Conservation (phyloP, 2,888 invertebrate species). For the Rhagonycha fulva region DNA sequence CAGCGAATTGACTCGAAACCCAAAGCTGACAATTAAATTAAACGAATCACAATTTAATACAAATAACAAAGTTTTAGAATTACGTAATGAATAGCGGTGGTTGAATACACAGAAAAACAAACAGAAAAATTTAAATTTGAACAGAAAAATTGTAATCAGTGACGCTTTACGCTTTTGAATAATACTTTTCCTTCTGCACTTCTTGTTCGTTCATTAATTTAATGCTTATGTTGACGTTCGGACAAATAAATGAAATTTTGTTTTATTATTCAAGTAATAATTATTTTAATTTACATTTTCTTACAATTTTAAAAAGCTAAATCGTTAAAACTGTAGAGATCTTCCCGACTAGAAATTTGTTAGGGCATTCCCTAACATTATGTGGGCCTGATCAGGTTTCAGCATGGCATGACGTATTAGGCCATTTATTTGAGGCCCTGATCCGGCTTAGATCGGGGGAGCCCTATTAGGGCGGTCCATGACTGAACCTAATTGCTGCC, state of each 20-base stretch:
- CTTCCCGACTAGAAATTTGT: no score
- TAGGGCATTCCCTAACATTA: no score
- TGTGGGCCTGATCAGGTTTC: no score
- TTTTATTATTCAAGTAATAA: not conserved
- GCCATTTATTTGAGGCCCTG: no score
- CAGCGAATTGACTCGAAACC: not conserved
- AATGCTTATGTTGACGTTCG: conserved; percentile 8
- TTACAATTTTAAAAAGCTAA: no score
- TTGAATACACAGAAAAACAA: conserved; percentile 6
- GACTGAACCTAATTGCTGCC: no score
- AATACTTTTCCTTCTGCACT: conserved; percentile 8
- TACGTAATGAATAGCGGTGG: conserved; percentile 10
- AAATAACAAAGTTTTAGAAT: not conserved
- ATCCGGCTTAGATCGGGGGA: no score
- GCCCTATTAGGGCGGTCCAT: no score
- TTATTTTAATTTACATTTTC: not conserved
- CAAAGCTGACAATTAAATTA: not conserved
- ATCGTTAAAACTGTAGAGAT: no score
- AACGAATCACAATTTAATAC: conserved; percentile 6
- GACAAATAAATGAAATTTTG: not conserved
- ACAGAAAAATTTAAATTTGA: conserved; percentile 14
- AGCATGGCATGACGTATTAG: no score
- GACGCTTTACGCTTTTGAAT: conserved; percentile 2
- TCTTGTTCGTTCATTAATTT: conserved; percentile 15
- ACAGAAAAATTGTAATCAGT: conserved; percentile 14